Evolutionary conservation across 2,113 vertebrate genomes (phyloP).

Genomic region (Lagenorhynchus albirostris): DNA sequence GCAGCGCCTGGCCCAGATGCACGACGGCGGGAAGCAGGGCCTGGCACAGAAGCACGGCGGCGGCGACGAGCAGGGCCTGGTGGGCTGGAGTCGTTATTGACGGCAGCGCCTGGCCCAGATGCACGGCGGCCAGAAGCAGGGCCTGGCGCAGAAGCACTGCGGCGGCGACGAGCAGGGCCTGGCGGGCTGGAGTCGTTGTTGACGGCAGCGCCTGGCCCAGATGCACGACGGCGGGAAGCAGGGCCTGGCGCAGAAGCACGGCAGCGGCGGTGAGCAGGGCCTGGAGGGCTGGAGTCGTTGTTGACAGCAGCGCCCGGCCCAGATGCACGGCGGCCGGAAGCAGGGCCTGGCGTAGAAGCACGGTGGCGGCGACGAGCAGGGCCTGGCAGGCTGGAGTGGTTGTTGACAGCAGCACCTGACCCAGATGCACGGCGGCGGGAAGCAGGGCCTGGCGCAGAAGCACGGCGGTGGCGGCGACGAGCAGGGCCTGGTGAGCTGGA

Average conservation of each 20-base stretch:
- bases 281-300: no score
- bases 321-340: fast-evolving
- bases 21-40: fast-evolving
- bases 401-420: no score
- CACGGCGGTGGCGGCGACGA: no score
- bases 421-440: fast-evolving
- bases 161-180: no score
- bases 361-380: fast-evolving
- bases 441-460: not conserved
- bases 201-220: no score
- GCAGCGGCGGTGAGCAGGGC: fast-evolving
- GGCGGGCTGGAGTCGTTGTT: no score
- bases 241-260: not conserved
- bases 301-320: fast-evolving
- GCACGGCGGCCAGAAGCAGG: fast-evolving
- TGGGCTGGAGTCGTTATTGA: no score
- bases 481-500: no score
- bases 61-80: no score
- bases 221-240: not conserved
- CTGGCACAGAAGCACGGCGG: not conserved
- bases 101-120: fast-evolving
- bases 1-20: not conserved
- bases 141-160: not conserved
- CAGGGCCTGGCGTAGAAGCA: fast-evolving
- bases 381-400: no score